Base-by-base conservation (phyloP, 92 coral and sea anemone genomes). In the Zoanthus sansibaricus region DNA sequence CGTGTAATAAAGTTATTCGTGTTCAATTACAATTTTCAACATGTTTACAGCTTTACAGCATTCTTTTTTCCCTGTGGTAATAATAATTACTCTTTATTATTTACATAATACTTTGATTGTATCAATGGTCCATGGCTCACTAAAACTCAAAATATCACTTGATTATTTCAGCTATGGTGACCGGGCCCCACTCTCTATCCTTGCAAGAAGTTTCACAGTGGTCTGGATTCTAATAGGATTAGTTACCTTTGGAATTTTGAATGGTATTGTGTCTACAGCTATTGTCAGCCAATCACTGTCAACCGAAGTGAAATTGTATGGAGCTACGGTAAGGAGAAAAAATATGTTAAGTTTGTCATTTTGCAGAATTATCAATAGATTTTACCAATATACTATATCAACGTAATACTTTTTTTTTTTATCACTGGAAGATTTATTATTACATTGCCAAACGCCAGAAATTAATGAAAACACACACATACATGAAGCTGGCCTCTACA, bases 101-200 rank as follows among this genome's bases (percentile, higher is more conserved):
- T 4, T 37, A 37, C 42, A 2, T 37, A 37, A 37, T 4, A 2
- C 42, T 14, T 6, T 45, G 10, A 17, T 20, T n/a, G 18, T 54
- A 12, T 7, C 59, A 10, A 2, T 54, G 59, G 42, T 62, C 45
- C 37, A 44, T 20, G n/a, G 52, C 59, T 20, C 14, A 13, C 61
- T 37, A 78, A 54, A 45, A 58, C 64, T 58, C 15, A 48, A 16
- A 20, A 1, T 7, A 8, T 79, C 14, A 11, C 10, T 6, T 20
- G 4, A 55, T 73, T 48, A 32, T 77, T 84, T 68, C 72, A 89
- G 92, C 16, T 89, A 89, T n/a, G 92, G 92, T 61, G 92, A 89
- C 71, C 89, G 92, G 4, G 86, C 82, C 46, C 92, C 92, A 1
- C 15, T 78, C 3, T 78, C 92, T 10, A 5, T 85, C 77, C 51